Base-by-base conservation (phyloP, 2,797 vertebrate genomes). In the Peromyscus melanophrys region DNA sequence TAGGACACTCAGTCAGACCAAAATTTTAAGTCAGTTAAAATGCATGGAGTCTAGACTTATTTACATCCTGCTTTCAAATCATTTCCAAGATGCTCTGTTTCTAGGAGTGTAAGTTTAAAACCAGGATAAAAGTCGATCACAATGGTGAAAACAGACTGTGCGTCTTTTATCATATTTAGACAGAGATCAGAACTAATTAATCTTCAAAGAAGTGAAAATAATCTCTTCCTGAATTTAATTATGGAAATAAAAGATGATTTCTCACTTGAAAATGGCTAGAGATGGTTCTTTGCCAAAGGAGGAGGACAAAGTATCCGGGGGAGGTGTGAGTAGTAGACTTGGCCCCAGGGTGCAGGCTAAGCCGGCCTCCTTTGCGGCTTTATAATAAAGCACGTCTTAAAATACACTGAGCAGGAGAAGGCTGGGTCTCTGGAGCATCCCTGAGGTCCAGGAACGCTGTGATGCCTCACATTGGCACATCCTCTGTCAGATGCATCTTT, bases 391-490 rank as follows among this genome's bases (percentile, higher is more conserved):
- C 49, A 17, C 31, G 10, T 84, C 81, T 78, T 43, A 21, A 46
- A 55, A 85, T 49, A 23, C 80, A 87, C 77, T 90, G 94, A 96
- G 97, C 96, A 98, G 95, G 98, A 97, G 97, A 98, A 98, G 97
- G 84, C 43, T 29, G 4, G 23, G 90, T 96, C 92, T 90, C 81
- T 91, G 84, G 95, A 94, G 90, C 89, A 87, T 97, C 97, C 96
- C 17, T 94, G 97, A 97, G 97, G 98, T 80, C 52, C 40, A 95
- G 96, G 82, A 97, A 97, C 94, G 97, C 97, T 96, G 95, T 98
- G 94, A 98, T 98, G 96, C 96, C 97, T 96, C 96, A 97, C 97
- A 92, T 96, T 96, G 73, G 97, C 98, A 97, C 96, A 97, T 97
- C 96, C 96, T 90, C 86, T 93, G 88, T 96, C 82, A 87, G 77